These are phyloP conservation scores for Macrosteles quadrilineatus DNA, from an alignment of 1,140 invertebrate genomes.

Conservation along the genomic window DNA sequence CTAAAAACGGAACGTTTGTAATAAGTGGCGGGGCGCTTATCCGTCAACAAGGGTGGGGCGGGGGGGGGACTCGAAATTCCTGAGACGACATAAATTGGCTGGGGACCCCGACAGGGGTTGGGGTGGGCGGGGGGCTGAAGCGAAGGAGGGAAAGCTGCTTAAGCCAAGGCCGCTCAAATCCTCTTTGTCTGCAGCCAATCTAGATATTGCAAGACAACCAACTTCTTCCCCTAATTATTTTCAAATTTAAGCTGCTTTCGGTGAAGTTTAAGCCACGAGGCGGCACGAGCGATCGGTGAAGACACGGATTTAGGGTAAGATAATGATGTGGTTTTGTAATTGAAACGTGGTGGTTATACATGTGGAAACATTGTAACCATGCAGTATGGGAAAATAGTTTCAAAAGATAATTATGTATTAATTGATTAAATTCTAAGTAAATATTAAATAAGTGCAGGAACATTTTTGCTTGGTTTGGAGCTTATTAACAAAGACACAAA, in stretches of 20 bases:
- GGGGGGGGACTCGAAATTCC: neutral
- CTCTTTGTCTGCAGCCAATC: constrained; percentile 19
- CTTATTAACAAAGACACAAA: too few species aligned
- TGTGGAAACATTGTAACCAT: too few species aligned
- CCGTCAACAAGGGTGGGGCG: neutral
- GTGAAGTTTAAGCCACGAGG: neutral
- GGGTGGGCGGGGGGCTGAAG: neutral
- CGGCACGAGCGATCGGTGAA: neutral
- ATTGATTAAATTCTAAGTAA: too few species aligned
- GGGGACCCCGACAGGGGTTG: neutral
- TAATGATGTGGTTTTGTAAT: too few species aligned
- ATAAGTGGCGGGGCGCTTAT: neutral
- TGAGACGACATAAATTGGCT: constrained; percentile 23
- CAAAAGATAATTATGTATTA: too few species aligned
- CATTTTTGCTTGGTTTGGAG: too few species aligned
- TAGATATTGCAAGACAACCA: constrained; percentile 25
- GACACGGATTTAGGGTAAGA: too few species aligned
- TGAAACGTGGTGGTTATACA: too few species aligned
- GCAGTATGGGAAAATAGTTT: too few species aligned
- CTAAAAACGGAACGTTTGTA: neutral
- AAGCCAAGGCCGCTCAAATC: constrained; percentile 23
- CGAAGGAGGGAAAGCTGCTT: constrained; percentile 11
- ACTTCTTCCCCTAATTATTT: constrained; percentile 27
- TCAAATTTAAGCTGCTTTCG: constrained; percentile 21
- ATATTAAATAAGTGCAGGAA: too few species aligned